Evolutionary conservation across 2,113 vertebrate genomes (phyloP), one percentile per base, ranked within the genome.

Genomic region (Triplophysa siluroides): DNA sequence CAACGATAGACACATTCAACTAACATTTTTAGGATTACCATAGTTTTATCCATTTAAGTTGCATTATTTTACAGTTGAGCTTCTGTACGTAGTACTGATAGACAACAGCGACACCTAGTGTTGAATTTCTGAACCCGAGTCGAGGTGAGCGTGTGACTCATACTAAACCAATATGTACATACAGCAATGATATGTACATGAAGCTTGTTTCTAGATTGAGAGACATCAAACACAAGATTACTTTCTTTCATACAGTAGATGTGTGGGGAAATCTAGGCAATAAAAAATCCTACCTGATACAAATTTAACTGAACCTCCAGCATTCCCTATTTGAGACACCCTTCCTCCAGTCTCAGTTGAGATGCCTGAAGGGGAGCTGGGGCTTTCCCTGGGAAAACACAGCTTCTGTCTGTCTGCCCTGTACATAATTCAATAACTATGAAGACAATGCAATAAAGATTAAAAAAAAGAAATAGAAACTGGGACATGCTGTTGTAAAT

Each of bases 341-440:
- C 24, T 66, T 45, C 33, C 70, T 58, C 6, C 58, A 47, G 23
- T 33, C 62, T 33, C 50, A 67, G 13, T 14, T 61, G 8, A 23
- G 54, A 70, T 62, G 62, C 52, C 24, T 23, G 14, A 68, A 54
- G 56, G 33, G 64, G n/a, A 38, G 64, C 6, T 38, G 81, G 63
- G 77, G 75, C 62, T 83, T 74, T 76, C 62, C 81, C 76, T 10
- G 41, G 69, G 76, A 74, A 76, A 76, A 45, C 60, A 58, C 66
- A 60, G 21, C 0, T 29, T 38, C 45, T 1, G 1, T 24, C 5
- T 8, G 8, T 24, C 9, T 4, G 13, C 24, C 14, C 60, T 21
- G 8, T 14, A 29, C 29, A 21, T 65, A 65, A 65, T 43, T 69
- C 61, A 54, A 73, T 64, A 80, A 62, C 67, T 43, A 47, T 50